These are phyloP conservation scores for Orbicella faveolata DNA, from an alignment of 64 coral and sea anemone genomes.

Conservation along the genomic window DNA sequence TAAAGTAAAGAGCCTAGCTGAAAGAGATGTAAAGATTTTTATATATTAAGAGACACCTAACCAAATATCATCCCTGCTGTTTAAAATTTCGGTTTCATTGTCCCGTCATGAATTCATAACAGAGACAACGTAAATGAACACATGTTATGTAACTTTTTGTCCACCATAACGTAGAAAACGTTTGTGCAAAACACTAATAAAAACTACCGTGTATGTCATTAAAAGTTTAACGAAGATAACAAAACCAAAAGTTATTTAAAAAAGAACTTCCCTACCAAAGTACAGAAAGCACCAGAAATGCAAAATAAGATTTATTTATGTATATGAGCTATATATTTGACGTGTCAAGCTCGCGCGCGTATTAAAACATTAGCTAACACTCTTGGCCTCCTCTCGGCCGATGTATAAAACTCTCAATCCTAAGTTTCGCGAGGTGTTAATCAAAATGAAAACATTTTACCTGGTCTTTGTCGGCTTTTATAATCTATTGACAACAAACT, in stretches of 20 bases:
- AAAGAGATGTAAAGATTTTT: no score
- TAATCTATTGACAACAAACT: conserved; percentile 5
- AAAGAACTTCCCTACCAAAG: neutral
- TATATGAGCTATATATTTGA: neutral
- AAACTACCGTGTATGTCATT: no score
- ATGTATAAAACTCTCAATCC: neutral
- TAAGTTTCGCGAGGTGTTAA: neutral
- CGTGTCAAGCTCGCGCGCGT: neutral
- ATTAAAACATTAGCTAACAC: neutral
- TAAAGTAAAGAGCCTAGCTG: no score
- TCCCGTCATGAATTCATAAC: no score
- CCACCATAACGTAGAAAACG: no score
- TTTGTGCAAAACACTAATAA: no score
- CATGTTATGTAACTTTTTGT: no score
- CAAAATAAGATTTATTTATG: neutral
- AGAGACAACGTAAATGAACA: no score
- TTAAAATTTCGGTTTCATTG: no score
- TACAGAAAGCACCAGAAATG: neutral
- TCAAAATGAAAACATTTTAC: neutral
- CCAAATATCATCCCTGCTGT: no score
- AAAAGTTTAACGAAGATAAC: neutral
- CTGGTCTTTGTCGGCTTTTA: neutral
- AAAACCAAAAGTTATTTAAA: neutral
- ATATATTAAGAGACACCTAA: no score
- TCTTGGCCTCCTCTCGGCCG: no score